Evolutionary conservation across 1,140 invertebrate species (phyloP), one percentile per base, ranked within the genome.

Genomic region (Meloidogyne floridensis): DNA sequence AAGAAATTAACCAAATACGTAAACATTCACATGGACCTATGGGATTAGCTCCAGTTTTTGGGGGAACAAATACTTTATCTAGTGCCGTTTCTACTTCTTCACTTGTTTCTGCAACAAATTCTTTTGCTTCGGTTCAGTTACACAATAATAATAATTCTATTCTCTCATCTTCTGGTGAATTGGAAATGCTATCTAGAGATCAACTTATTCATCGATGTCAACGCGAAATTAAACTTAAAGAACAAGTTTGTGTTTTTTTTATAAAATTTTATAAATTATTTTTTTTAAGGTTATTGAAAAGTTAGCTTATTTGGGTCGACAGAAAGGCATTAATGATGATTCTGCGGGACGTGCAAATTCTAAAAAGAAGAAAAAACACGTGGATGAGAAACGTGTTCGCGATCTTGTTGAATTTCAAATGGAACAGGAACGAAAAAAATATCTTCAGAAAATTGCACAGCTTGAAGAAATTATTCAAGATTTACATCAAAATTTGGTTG

Each of bases 201-300:
- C 76, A 87, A 56, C 84, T 87, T 11, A 86, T 87, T 54, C 18
- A 75, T 15, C 73, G 81, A 20, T 83, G 82, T 56, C 47, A 82
- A 73, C 74, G 85, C 5, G 86, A 87, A 75, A 88, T 82, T 10
- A 74, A 65, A 43, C n/a, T 88, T 43, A 87, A 87, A 59, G 81
- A 87, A 32, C 47, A 80, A 15, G 84, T 84, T 69, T 77, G 15
- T 65, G n/a, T 15, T 59, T 59, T 59, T n/a, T 59, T 59, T 59
- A 15, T 13, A 59, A 15, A 32, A 59, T 53, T 82, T 72, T 59
- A 78, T 54, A 47, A 47, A 47, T 47, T n/a, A 5, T 65, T 6
- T 59, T n/a, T 51, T 42, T 70, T 42, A 47, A 84, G 77, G 75
- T 72, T 10, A 85, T 86, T 69, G 65, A 86, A 70, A 86, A 86